Conservation (phyloP, 2,888 invertebrate species). For the Hypomecis punctinalis region DNA sequence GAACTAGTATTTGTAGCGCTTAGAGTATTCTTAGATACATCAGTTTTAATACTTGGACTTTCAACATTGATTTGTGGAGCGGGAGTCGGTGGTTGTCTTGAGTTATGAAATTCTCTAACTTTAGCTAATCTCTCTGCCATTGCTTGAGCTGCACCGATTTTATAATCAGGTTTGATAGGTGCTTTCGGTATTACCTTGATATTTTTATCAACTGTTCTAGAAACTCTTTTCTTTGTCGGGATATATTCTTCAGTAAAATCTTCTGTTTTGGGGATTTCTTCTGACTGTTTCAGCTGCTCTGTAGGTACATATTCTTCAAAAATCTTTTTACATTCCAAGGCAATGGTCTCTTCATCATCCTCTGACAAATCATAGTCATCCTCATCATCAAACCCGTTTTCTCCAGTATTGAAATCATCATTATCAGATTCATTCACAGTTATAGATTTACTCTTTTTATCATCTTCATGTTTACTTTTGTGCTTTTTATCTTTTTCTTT, state of each 20-base stretch:
- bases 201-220: conserved; percentile 87
- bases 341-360: conserved; percentile 88
- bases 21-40: conserved; percentile 61
- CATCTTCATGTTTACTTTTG: conserved; percentile 35
- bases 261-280: conserved; percentile 53
- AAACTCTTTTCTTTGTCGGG: conserved; percentile 88
- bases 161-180: conserved; percentile 81
- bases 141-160: conserved; percentile 83
- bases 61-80: conserved; percentile 50
- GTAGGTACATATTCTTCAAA: conserved; percentile 91
- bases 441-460: conserved; percentile 44
- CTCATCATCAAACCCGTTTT: conserved; percentile 51
- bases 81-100: conserved; percentile 54
- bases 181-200: conserved; percentile 65
- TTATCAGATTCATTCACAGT: conserved; percentile 55
- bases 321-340: conserved; percentile 93
- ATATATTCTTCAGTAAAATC: conserved; percentile 69
- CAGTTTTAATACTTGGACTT: conserved; percentile 59
- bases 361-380: conserved; percentile 76
- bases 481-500: conserved; percentile 25
- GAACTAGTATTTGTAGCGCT: conserved; percentile 56
- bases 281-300: conserved; percentile 59
- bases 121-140: conserved; percentile 80
- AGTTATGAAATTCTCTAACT: conserved; percentile 78
- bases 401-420: conserved; percentile 50